These are phyloP conservation scores for Ganaspis sp. DNA, from an alignment of 1,140 invertebrate genomes.

Conservation along the genomic window DNA sequence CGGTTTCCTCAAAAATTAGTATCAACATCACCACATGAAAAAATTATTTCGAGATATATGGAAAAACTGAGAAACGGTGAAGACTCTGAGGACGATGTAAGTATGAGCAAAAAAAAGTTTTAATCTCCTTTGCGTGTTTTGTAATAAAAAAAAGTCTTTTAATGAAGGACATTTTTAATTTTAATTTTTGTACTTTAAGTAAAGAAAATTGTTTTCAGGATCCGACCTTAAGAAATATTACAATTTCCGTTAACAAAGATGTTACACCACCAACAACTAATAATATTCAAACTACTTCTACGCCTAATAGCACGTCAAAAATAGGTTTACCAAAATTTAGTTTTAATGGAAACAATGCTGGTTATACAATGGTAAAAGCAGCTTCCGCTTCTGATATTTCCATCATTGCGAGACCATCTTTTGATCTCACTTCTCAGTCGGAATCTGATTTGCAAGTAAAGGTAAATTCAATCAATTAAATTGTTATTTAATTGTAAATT, in stretches of 20 bases:
- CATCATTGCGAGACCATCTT: slow-evolving; percentile 40
- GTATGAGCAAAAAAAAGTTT: slow-evolving; percentile 36
- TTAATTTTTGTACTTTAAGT: no score
- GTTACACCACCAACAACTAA: slow-evolving; percentile 25
- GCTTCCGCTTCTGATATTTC: slow-evolving; percentile 58
- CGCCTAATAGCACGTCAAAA: slow-evolving; percentile 44
- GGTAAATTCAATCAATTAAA: slow-evolving; percentile 32
- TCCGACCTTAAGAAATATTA: slow-evolving; percentile 41
- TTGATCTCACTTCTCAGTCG: slow-evolving; percentile 51
- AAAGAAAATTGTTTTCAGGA: slow-evolving; percentile 37
- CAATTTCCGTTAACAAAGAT: background rate
- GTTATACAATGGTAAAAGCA: slow-evolving; percentile 49
- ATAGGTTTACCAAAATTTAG: slow-evolving; percentile 30
- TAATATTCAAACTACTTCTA: slow-evolving; percentile 46
- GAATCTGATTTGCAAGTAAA: slow-evolving; percentile 48
- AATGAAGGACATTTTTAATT: no score
- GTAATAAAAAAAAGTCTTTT: slow-evolving; percentile 12
- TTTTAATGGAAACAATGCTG: slow-evolving; percentile 25
- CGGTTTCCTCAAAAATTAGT: slow-evolving; percentile 79
- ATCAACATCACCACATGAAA: slow-evolving; percentile 82
- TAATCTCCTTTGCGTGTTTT: background rate
- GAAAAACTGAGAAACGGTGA: slow-evolving; percentile 52
- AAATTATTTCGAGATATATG: slow-evolving; percentile 80
- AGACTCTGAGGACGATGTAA: slow-evolving; percentile 62
- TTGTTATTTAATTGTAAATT: background rate